phyloP scores from a whole-genome alignment of 2,888 invertebrate species.

The Mesorhabditis belari region DNA sequence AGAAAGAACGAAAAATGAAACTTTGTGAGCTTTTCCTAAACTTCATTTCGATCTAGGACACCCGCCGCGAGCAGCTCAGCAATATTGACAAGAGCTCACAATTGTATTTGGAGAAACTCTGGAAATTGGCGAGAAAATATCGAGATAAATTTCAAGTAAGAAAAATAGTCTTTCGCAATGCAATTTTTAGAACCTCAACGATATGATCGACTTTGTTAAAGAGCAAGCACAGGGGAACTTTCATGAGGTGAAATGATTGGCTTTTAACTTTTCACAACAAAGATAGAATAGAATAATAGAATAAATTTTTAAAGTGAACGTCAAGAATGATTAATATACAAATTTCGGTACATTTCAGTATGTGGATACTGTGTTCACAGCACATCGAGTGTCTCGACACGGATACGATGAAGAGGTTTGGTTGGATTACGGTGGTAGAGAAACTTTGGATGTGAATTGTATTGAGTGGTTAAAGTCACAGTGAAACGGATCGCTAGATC shows the following conservation, averaged over 20 bases:
- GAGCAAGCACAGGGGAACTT: conserved; percentile 29
- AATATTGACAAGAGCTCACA: conserved; percentile 32
- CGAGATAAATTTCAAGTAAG: conserved; percentile 10
- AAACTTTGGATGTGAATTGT: too few species aligned
- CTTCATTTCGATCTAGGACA: conserved; percentile 12
- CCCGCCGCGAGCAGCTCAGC: conserved; percentile 24
- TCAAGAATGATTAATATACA: neutral
- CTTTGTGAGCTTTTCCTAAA: neutral
- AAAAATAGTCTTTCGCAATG: neutral
- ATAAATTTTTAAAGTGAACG: too few species aligned
- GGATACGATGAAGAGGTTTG: conserved; percentile 41
- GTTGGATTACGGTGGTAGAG: neutral
- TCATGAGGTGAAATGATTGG: conserved; percentile 15
- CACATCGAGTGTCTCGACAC: conserved; percentile 43
- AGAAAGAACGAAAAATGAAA: conserved; percentile 5
- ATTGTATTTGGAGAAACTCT: conserved; percentile 28
- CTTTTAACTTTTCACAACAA: neutral
- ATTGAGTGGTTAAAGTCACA: too few species aligned
- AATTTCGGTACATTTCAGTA: conserved; percentile 14
- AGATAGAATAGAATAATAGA: neutral
- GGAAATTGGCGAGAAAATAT: conserved; percentile 18
- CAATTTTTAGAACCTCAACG: conserved; percentile 14
- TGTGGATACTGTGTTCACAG: conserved; percentile 44
- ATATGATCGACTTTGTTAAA: conserved; percentile 24
- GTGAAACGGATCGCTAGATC: neutral